Conservation (phyloP, 2,888 invertebrate genomes). For the Drosophila tripunctata region DNA sequence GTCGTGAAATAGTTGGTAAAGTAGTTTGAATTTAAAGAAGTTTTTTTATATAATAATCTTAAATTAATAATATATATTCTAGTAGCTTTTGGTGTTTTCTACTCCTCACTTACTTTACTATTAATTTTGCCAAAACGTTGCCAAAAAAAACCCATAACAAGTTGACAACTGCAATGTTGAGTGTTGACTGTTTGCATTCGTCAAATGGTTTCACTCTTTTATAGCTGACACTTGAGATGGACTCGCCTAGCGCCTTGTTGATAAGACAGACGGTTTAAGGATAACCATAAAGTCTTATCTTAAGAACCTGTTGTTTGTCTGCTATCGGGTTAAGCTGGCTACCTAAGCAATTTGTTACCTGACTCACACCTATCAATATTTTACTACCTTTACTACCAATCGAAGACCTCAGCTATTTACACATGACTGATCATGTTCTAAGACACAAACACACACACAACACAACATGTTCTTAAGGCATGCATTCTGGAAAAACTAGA, state of each 20-base stretch:
- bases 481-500: slow-evolving; percentile 34
- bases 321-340: slow-evolving; percentile 28
- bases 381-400: slow-evolving; percentile 17
- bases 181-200: slow-evolving; percentile 42
- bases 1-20: too few species aligned
- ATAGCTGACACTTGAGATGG: slow-evolving; percentile 38
- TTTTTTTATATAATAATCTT: too few species aligned
- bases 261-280: slow-evolving; percentile 31
- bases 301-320: slow-evolving; percentile 40
- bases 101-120: slow-evolving; percentile 12
- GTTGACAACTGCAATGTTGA: neutral
- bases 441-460: slow-evolving; percentile 28
- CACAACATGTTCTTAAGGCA: slow-evolving; percentile 25
- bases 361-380: slow-evolving; percentile 40
- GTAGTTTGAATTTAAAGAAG: neutral
- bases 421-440: slow-evolving; percentile 71
- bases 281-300: slow-evolving; percentile 43
- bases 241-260: too few species aligned
- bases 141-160: slow-evolving; percentile 57
- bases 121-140: slow-evolving; percentile 38
- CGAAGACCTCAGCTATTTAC: slow-evolving; percentile 66
- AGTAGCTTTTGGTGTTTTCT: too few species aligned
- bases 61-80: too few species aligned
- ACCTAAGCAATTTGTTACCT: slow-evolving; percentile 50
- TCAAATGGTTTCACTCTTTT: slow-evolving; percentile 42